A percentile compares a stretch with the other conserved stretches of the same genome.
Conservation (phyloP, 2,888 invertebrate genomes). For the Thecocarcelia acutangulata region DNA sequence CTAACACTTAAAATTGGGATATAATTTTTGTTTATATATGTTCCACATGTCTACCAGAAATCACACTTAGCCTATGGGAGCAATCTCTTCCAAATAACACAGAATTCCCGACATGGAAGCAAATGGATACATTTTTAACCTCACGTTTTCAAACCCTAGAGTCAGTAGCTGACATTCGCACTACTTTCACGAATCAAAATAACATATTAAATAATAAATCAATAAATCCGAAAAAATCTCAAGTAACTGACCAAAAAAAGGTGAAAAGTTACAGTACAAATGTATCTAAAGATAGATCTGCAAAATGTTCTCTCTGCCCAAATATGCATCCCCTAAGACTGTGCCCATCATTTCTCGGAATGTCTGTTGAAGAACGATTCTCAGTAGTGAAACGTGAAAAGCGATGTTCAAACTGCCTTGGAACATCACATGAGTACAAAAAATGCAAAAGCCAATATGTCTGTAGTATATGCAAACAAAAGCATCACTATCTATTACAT, state of each 20-base stretch:
- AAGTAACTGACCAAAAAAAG: background rate
- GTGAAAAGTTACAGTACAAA: constrained; percentile 5
- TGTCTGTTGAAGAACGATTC: constrained; percentile 29
- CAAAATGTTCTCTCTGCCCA: background rate
- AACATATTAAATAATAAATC: background rate
- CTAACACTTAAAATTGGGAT: too few species aligned
- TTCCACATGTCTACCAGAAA: too few species aligned
- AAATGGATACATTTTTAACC: constrained; percentile 18
- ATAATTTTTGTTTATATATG: too few species aligned
- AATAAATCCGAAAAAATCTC: background rate
- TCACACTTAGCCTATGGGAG: too few species aligned
- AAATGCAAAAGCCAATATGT: constrained; percentile 23
- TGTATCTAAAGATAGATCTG: background rate
- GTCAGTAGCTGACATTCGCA: too few species aligned
- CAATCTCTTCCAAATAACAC: too few species aligned
- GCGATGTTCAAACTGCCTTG: constrained; percentile 24
- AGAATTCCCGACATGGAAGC: constrained; percentile 22
- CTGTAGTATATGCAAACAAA: constrained; percentile 10
- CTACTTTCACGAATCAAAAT: background rate
- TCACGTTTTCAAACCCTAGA: constrained; percentile 7
- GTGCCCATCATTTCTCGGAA: constrained; percentile 1
- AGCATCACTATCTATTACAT: constrained; percentile 16
- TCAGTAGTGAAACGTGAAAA: background rate
- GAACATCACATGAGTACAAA: constrained; percentile 9
- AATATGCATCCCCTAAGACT: background rate